Percentiles rank a stretch among this genome's conserved stretches.
These are phyloP conservation scores for Glyphotaelius pellucidus DNA, from an alignment of 2,888 invertebrate species.

Conservation along the genomic window DNA sequence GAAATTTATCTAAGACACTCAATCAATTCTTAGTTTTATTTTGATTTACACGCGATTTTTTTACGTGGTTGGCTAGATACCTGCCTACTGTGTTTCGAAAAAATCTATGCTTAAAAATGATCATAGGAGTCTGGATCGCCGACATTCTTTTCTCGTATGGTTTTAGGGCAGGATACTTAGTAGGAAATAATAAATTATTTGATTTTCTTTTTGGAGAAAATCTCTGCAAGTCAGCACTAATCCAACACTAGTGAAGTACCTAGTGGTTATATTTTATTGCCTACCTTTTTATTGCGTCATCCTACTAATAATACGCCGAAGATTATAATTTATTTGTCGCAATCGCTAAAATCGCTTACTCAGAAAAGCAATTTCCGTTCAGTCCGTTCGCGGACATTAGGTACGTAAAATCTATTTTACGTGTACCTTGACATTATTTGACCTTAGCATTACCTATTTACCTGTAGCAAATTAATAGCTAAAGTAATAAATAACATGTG, in stretches of 20 bases:
- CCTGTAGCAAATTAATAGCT: not conserved
- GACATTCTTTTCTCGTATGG: too few species aligned
- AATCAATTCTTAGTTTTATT: too few species aligned
- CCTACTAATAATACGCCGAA: not conserved
- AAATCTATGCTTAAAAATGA: too few species aligned
- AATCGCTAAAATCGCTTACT: conserved; percentile 2
- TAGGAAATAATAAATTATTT: too few species aligned
- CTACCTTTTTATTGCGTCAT: not conserved
- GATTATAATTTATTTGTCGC: not conserved
- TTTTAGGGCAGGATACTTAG: not conserved
- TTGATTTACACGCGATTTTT: too few species aligned
- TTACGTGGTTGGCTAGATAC: too few species aligned
- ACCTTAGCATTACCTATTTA: not conserved
- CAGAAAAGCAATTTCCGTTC: conserved; percentile 18
- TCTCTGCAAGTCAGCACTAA: not conserved
- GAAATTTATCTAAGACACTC: too few species aligned
- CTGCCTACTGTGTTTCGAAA: too few species aligned
- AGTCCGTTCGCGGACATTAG: not conserved
- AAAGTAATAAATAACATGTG: not conserved
- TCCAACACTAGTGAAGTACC: not conserved
- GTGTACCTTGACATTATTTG: not conserved
- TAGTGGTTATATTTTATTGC: not conserved
- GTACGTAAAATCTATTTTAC: not conserved
- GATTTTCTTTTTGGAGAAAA: not conserved
- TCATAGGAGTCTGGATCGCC: too few species aligned